Evolutionary conservation across 2,888 invertebrate genomes (phyloP).

Genomic region (Xanthorhoe designata): DNA sequence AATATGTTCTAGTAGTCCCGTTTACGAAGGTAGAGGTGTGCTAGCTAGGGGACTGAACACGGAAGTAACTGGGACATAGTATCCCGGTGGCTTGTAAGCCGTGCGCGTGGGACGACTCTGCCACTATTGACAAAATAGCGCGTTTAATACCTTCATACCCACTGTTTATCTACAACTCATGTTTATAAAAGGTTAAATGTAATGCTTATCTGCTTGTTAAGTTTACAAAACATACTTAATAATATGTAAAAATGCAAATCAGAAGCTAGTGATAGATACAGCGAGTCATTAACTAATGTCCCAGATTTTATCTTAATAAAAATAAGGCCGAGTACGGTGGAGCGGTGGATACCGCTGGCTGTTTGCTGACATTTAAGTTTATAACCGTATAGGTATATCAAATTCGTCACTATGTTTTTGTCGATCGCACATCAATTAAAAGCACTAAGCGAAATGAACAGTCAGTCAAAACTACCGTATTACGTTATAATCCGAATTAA

Average conservation of each 20-base stretch:
- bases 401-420: constrained; percentile 56
- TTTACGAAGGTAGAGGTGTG: constrained; percentile 13
- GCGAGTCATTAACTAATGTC: constrained; percentile 6
- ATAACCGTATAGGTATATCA: constrained; percentile 43
- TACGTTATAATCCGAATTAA: constrained; percentile 82
- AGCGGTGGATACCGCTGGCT: constrained; percentile 44
- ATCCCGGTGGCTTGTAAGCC: constrained; percentile 63
- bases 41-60: constrained; percentile 31
- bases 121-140: constrained; percentile 62
- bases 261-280: constrained; percentile 9
- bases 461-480: constrained; percentile 80
- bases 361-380: constrained; percentile 47
- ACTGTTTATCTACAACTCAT: constrained; percentile 37
- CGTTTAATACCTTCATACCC: constrained; percentile 42
- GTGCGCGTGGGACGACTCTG: constrained; percentile 71
- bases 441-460: constrained; percentile 75
- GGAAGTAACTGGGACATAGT: constrained; percentile 53
- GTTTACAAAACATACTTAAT: neutral
- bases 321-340: constrained; percentile 38
- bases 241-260: constrained; percentile 10
- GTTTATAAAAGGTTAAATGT: neutral
- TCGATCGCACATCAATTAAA: constrained; percentile 69
- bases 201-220: neutral
- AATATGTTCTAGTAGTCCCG: constrained; percentile 4
- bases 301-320: constrained; percentile 42